Evolutionary conservation across 2,888 invertebrate genomes (phyloP).

Genomic region (Acrocyrtus sp.): DNA sequence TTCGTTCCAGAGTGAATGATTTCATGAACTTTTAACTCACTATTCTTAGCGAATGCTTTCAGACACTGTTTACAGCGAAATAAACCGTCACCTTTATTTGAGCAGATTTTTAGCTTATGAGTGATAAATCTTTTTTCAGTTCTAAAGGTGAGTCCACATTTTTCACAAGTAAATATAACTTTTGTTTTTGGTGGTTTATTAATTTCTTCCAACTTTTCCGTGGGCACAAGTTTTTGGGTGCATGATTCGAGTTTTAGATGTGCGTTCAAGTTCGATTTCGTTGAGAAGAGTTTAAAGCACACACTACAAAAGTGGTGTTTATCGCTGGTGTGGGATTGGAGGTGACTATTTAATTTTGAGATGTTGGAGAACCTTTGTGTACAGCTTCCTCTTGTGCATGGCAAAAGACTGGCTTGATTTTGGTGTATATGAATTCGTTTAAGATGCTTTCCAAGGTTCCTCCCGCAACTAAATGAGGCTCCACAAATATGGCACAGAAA

Average conservation of each 20-base stretch:
- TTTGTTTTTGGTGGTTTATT: too few relatives aligned
- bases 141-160: slow-evolving; percentile 50
- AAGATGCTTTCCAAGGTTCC: slow-evolving; percentile 47
- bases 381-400: slow-evolving; percentile 32
- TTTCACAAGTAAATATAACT: slow-evolving; percentile 19
- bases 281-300: slow-evolving; percentile 33
- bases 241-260: slow-evolving; percentile 16
- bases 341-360: slow-evolving; percentile 30
- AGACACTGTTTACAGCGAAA: slow-evolving; percentile 38
- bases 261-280: slow-evolving; percentile 37
- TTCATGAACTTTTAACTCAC: slow-evolving; percentile 46
- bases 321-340: slow-evolving; percentile 30
- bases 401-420: neutral
- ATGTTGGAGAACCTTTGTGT: slow-evolving; percentile 19
- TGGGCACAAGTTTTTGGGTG: too few relatives aligned
- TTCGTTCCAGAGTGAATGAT: slow-evolving; percentile 39
- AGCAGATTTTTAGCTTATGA: too few relatives aligned
- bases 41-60: slow-evolving; percentile 40
- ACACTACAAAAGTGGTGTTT: slow-evolving; percentile 34
- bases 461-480: slow-evolving; percentile 10
- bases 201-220: too few relatives aligned
- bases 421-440: slow-evolving; percentile 16
- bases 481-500: slow-evolving; percentile 53
- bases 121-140: slow-evolving; percentile 10
- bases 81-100: too few relatives aligned